phyloP scores from a whole-genome alignment of 2,888 invertebrate species.

The Heteromyza rotundicornis region DNA sequence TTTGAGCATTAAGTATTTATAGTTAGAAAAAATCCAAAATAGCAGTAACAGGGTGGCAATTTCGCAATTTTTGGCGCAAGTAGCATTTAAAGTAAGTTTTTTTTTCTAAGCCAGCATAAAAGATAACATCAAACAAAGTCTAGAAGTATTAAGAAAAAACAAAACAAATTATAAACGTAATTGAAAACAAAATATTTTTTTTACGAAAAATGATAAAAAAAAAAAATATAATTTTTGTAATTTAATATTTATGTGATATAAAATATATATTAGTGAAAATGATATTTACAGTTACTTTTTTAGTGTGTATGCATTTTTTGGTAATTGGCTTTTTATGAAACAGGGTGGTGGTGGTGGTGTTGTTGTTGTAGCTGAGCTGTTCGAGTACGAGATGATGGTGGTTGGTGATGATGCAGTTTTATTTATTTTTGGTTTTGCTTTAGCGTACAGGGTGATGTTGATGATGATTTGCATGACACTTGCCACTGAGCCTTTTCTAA shows the following conservation, averaged over 20 bases:
- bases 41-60: background rate
- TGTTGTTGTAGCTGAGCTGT: slow-evolving; percentile 9
- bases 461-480: background rate
- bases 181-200: slow-evolving; percentile 23
- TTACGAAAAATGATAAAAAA: slow-evolving; percentile 17
- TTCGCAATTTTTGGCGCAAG: background rate
- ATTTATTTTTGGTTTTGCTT: no score
- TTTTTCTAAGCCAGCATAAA: no score
- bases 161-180: slow-evolving; percentile 24
- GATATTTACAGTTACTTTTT: slow-evolving; percentile 56
- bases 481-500: background rate
- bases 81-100: background rate
- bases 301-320: slow-evolving; percentile 35
- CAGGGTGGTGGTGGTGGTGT: slow-evolving; percentile 27
- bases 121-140: slow-evolving; percentile 26
- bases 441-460: slow-evolving; percentile 16
- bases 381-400: slow-evolving; percentile 10
- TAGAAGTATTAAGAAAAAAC: background rate
- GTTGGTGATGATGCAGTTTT: slow-evolving; percentile 10
- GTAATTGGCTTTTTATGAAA: slow-evolving; percentile 22
- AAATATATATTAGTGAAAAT: slow-evolving; percentile 25
- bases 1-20: background rate
- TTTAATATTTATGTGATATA: slow-evolving; percentile 19
- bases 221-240: slow-evolving; percentile 14
- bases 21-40: background rate